These are phyloP conservation scores for Erebia palarica DNA, from an alignment of 2,888 invertebrate genomes.

Conservation along the genomic window DNA sequence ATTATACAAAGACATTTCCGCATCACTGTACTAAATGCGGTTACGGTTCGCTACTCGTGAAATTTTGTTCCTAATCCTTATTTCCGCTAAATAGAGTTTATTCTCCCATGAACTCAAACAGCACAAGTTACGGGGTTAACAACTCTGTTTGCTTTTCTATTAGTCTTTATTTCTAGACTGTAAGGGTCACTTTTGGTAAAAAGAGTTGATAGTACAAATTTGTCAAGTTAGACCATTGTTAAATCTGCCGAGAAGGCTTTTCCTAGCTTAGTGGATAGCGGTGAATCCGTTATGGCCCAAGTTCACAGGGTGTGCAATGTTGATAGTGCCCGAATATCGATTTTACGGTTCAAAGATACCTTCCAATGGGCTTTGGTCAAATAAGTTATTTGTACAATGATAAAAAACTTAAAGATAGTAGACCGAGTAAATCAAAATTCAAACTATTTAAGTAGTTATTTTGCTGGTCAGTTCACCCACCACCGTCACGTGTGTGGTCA, in stretches of 20 bases:
- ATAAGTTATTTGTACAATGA: no score
- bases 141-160: constrained; percentile 21
- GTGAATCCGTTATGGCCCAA: constrained; percentile 30
- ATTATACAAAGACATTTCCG: constrained; percentile 42
- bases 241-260: constrained; percentile 41
- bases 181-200: constrained; percentile 20
- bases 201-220: not conserved
- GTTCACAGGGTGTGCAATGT: not conserved
- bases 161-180: not conserved
- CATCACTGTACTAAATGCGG: constrained; percentile 38
- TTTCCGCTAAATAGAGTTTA: constrained; percentile 30
- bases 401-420: not conserved
- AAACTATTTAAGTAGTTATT: not conserved
- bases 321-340: not conserved
- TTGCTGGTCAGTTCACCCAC: no score
- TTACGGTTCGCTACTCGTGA: constrained; percentile 28
- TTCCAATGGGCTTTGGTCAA: not conserved
- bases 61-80: constrained; percentile 29
- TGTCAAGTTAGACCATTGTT: constrained; percentile 37
- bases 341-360: not conserved
- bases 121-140: constrained; percentile 36
- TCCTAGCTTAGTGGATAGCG: constrained; percentile 39
- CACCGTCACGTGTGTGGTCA: no score
- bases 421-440: no score
- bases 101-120: constrained; percentile 27